A percentile compares a stretch with the other conserved stretches of the same genome.
Evolutionary conservation across 1,140 invertebrate genomes (phyloP).

Genomic region (Hycleus cichorii): DNA sequence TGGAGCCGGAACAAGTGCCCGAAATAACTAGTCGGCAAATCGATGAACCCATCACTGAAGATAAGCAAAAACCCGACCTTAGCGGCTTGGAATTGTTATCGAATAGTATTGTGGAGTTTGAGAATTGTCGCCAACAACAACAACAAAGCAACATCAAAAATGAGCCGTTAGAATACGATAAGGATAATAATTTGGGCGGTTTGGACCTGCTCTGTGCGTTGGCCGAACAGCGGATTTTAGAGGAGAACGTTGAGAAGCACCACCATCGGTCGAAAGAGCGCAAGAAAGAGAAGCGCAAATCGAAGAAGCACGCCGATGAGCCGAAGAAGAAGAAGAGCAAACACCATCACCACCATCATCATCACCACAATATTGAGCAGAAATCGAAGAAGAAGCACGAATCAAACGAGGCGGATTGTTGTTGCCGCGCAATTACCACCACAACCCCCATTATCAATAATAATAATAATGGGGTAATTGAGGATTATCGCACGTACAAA

Average conservation of each 20-base stretch:
- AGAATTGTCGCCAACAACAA: constrained; percentile 36
- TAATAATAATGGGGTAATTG: constrained; percentile 7
- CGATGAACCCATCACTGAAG: constrained; percentile 6
- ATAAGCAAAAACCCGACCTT: constrained; percentile 46
- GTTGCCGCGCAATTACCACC: neutral
- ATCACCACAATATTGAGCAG: constrained; percentile 3
- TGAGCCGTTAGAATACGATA: constrained; percentile 15
- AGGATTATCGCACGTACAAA: constrained; percentile 37
- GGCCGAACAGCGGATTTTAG: constrained; percentile 75
- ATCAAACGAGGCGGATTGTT: constrained; percentile 10
- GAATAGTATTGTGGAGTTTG: constrained; percentile 71
- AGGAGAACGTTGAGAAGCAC: constrained; percentile 48
- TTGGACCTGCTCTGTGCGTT: constrained; percentile 74
- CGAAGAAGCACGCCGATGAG: constrained; percentile 32
- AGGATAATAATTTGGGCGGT: constrained; percentile 54
- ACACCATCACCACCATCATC: too few relatives aligned
- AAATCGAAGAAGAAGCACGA: constrained; percentile 20
- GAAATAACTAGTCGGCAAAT: neutral
- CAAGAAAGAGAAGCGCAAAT: constrained; percentile 30
- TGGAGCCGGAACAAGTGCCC: constrained; percentile 5
- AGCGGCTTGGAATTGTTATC: constrained; percentile 74
- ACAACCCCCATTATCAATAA: too few relatives aligned
- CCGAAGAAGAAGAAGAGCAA: constrained; percentile 8
- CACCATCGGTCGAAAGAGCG: constrained; percentile 19
- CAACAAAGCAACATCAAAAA: constrained; percentile 25